These are phyloP conservation scores for Nephrotoma guestfalica DNA, from an alignment of 2,888 invertebrate genomes.

Conservation along the genomic window DNA sequence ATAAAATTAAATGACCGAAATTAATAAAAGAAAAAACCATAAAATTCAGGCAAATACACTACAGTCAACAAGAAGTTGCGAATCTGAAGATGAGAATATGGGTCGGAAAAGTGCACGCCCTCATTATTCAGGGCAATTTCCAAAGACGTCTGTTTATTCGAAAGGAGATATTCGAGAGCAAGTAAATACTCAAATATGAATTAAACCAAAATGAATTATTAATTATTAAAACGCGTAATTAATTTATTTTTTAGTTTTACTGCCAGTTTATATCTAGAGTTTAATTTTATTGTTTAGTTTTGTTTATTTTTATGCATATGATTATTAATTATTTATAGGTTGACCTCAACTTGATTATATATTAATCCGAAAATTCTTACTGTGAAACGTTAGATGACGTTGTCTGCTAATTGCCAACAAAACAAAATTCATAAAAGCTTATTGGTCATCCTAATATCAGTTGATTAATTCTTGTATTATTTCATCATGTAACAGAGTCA, in stretches of 20 bases:
- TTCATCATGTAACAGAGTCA: not conserved
- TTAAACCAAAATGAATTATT: not conserved
- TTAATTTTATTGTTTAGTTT: not conserved
- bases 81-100: conserved; percentile 70
- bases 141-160: conserved; percentile 49
- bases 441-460: not conserved
- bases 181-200: conserved; percentile 16
- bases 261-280: not conserved
- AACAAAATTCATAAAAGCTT: not conserved
- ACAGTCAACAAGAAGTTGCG: conserved; percentile 56
- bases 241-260: not conserved
- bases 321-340: not conserved
- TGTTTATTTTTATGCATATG: not conserved
- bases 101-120: conserved; percentile 48
- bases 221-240: not conserved
- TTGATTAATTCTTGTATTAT: not conserved
- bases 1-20: conserved; percentile 16
- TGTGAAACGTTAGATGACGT: not conserved
- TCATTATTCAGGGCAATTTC: conserved; percentile 33
- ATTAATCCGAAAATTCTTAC: not conserved
- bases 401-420: not conserved
- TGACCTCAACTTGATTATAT: not conserved
- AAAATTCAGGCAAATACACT: conserved; percentile 47
- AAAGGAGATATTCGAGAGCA: conserved; percentile 76
- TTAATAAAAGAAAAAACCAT: conserved; percentile 11